Conservation (phyloP, 2,797 vertebrate species). For the Toxotes lorentzi region DNA sequence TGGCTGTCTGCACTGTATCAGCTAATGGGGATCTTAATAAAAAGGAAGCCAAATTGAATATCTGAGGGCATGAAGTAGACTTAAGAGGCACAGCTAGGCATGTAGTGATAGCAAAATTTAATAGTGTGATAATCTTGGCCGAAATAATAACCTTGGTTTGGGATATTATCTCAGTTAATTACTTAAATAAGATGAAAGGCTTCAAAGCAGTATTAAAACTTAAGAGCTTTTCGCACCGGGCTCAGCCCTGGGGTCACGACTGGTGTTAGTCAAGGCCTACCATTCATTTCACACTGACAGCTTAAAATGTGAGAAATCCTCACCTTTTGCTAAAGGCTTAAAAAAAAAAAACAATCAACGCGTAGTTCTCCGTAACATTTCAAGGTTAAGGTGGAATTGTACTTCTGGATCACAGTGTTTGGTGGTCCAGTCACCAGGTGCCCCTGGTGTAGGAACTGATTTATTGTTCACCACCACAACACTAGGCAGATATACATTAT, state of each 20-base stretch:
- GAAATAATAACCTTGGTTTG: conserved; percentile 65
- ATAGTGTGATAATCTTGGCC: conserved; percentile 53
- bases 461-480: background rate
- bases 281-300: conserved; percentile 6
- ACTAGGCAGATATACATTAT: background rate
- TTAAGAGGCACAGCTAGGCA: conserved; percentile 56
- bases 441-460: background rate
- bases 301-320: background rate
- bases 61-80: conserved; percentile 59
- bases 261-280: background rate
- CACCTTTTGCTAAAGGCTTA: background rate
- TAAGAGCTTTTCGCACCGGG: conserved; percentile 15
- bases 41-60: conserved; percentile 77
- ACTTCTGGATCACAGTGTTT: background rate
- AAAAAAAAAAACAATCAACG: background rate
- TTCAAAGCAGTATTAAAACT: conserved; percentile 38
- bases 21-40: conserved; percentile 79
- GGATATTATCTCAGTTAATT: conserved; percentile 66
- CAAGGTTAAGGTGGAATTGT: background rate
- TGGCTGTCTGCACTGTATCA: conserved; percentile 65
- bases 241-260: conserved; percentile 5
- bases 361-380: background rate
- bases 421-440: background rate
- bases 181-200: conserved; percentile 58
- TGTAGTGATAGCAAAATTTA: conserved; percentile 57